phyloP scores from a whole-genome alignment of 2,888 invertebrate species.

The Rapana venosa region DNA sequence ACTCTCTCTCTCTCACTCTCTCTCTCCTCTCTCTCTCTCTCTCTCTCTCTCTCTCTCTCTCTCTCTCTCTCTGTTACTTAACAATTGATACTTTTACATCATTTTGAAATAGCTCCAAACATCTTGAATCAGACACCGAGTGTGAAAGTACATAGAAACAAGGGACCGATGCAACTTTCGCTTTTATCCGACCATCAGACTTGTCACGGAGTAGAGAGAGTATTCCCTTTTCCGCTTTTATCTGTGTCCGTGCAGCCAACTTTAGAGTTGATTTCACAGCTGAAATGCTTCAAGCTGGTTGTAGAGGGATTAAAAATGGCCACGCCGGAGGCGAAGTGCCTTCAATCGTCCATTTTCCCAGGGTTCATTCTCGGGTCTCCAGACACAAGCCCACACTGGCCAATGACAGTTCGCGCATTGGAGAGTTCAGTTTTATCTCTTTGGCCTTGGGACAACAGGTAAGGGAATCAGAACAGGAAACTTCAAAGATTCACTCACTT shows the following conservation, averaged over 20 bases:
- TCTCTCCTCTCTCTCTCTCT: neutral
- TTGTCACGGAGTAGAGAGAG: too few relatives aligned
- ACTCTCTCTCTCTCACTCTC: neutral
- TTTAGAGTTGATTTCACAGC: neutral
- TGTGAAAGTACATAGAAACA: too few relatives aligned
- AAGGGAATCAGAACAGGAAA: neutral
- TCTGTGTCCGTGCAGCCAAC: too few relatives aligned
- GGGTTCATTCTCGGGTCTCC: conserved; percentile 1
- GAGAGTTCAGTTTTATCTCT: neutral
- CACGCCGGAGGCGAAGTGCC: neutral
- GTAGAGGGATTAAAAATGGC: neutral
- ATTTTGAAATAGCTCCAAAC: too few relatives aligned
- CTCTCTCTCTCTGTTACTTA: neutral
- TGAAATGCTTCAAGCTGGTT: neutral
- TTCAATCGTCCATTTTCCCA: neutral
- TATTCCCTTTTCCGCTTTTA: too few relatives aligned
- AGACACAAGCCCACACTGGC: neutral
- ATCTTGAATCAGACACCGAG: too few relatives aligned
- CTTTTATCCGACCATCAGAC: too few relatives aligned
- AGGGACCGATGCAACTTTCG: too few relatives aligned
- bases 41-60: neutral
- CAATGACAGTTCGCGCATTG: neutral
- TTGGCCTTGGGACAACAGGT: neutral
- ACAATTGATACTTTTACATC: too few relatives aligned
- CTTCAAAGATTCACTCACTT: neutral